Conservation (phyloP, 1,140 invertebrate genomes). For the Sitodiplosis mosellana region DNA sequence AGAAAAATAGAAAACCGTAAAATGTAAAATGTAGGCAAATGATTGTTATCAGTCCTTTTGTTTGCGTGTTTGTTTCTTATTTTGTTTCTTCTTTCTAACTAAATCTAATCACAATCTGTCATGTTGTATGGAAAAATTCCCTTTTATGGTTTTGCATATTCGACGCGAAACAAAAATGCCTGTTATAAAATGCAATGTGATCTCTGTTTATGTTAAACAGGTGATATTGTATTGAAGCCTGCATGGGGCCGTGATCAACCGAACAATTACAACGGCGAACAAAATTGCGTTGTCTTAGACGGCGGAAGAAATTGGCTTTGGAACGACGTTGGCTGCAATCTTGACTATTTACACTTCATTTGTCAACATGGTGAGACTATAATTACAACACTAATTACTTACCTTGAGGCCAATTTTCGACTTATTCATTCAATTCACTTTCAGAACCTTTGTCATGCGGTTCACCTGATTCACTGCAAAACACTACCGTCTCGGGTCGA, state of each 20-base stretch:
- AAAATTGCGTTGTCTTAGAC: conserved; percentile 83
- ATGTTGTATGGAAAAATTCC: too few relatives aligned
- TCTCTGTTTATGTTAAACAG: conserved; percentile 22
- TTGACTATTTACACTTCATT: conserved; percentile 83
- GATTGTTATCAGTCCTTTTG: too few relatives aligned
- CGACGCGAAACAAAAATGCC: too few relatives aligned
- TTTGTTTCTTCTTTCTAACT: too few relatives aligned
- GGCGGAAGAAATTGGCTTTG: conserved; percentile 75
- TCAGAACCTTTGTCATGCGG: conserved; percentile 68
- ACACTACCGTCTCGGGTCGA: conserved; percentile 58
- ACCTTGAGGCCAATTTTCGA: background rate
- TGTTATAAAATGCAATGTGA: too few relatives aligned
- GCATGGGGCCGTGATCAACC: conserved; percentile 86
- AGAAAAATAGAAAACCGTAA: too few relatives aligned
- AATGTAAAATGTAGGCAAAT: too few relatives aligned
- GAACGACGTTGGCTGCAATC: conserved; percentile 88
- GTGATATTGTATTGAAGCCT: conserved; percentile 54
- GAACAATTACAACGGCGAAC: conserved; percentile 88
- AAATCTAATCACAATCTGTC: too few relatives aligned
- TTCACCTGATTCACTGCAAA: conserved; percentile 65
- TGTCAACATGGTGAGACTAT: conserved; percentile 63
- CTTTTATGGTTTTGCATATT: too few relatives aligned
- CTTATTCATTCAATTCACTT: conserved; percentile 11
- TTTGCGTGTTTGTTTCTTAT: too few relatives aligned
- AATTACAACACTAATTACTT: background rate